phyloP scores from a whole-genome alignment of 2,888 invertebrate genomes.

The Rhogogaster chlorosoma region DNA sequence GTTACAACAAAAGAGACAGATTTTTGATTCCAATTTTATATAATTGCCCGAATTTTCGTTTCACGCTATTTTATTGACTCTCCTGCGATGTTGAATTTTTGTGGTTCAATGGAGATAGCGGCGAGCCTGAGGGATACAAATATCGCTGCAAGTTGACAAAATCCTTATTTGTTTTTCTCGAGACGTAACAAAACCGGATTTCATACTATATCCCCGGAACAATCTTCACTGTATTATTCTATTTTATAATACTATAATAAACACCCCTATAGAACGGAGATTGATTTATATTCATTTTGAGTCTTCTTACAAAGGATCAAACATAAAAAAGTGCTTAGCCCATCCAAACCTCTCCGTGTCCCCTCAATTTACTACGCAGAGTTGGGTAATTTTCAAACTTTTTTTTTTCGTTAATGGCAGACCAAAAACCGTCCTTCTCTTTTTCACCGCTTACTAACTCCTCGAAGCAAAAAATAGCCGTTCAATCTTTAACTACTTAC shows the following conservation, averaged over 20 bases:
- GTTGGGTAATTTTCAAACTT: not conserved
- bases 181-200: not conserved
- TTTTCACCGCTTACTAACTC: not conserved
- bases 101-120: not conserved
- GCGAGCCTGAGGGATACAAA: not conserved
- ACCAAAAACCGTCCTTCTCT: not conserved
- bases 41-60: not conserved
- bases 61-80: not conserved
- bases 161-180: not conserved
- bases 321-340: no score
- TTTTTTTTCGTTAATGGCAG: not conserved
- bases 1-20: no score
- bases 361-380: not conserved
- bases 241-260: no score
- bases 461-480: not conserved
- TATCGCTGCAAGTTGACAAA: not conserved
- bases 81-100: not conserved
- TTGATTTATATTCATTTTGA: no score
- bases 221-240: no score
- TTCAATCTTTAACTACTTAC: conserved; percentile 84
- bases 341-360: no score
- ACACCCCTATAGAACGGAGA: no score
- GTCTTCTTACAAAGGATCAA: no score
- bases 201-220: not conserved
- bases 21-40: no score